Conservation (phyloP, 1,140 invertebrate species). For the Hyles vespertilio region DNA sequence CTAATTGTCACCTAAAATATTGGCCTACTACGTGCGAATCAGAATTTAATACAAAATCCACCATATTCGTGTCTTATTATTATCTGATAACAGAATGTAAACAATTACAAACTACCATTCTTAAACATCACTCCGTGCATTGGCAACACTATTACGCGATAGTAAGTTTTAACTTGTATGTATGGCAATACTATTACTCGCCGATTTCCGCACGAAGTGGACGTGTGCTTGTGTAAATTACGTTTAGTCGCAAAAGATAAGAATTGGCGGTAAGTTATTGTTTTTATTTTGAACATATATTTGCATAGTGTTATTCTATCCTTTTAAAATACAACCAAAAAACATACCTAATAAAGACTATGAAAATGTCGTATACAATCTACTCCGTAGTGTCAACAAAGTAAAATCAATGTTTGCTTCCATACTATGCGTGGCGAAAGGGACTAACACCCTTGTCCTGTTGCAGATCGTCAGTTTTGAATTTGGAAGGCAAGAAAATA, state of each 20-base stretch:
- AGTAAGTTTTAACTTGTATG: no score
- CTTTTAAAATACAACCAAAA: no score
- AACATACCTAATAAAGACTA: not conserved
- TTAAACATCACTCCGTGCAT: no score
- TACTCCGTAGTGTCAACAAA: constrained; percentile 23
- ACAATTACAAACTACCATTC: no score
- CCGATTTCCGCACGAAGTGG: constrained; percentile 16
- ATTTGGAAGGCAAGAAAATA: constrained; percentile 28
- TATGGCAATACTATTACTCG: constrained; percentile 24
- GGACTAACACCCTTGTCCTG: constrained; percentile 30
- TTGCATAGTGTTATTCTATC: no score
- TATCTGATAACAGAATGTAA: no score
- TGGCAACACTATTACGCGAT: not conserved
- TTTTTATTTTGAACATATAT: no score
- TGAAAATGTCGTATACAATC: not conserved
- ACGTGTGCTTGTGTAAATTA: constrained; percentile 16
- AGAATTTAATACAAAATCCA: no score
- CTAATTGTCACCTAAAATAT: no score
- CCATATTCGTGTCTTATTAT: no score
- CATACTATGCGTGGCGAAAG: constrained; percentile 16
- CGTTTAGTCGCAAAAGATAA: constrained; percentile 17
- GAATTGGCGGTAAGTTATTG: constrained; percentile 31
- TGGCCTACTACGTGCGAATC: no score
- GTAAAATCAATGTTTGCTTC: constrained; percentile 50
- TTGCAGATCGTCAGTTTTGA: constrained; percentile 41